Evolutionary conservation across 30 jellyfish, hydroid and myxozoan species (phyloP), one percentile per base, ranked within the genome.

Genomic region (Sanderia malayensis): DNA sequence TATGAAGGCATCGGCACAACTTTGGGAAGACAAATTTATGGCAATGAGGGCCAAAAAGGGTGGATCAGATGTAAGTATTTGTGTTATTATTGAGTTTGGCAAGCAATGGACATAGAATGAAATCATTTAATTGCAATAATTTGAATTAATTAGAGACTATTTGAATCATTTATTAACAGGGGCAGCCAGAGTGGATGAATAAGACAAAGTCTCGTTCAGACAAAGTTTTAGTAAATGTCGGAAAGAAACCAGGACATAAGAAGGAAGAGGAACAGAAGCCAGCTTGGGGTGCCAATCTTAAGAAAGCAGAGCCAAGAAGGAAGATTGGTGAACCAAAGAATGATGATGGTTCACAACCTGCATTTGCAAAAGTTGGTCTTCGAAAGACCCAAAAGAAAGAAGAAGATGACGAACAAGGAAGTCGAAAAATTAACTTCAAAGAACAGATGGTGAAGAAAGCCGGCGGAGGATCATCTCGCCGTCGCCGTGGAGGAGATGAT

Each of bases 401-500:
- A 55, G 93, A 80, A 1, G 84, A 80, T 0, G 73, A 60, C 23
- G 93, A 80, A 15, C 73, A 58, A 0, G 70, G 70, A 69, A 26
- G 62, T 73, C 68, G 58, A 80, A 80, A 80, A 44, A 58, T 80
- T 60, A 84, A 80, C 67, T 80, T 70, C 72, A 80, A 61, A 68
- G 84, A 69, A 44, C 65, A 57, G 80, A 81, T 61, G 71, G 71
- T 66, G 80, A 80, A 62, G 69, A 45, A 61, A 28, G 25, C 80
- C 19, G 31, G 81, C 46, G 63, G 70, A 22, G 71, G 69, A 31
- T 37, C 76, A 30, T 61, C 82, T n/a, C 84, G 86, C 70, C 88
- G 88, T 21, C 88, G 95, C 81, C 83, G 95, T 18, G 95, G 95
- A 52, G 95, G 95, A 33, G 95, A 83, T 57, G 95, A 83, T 45